Base-by-base conservation (phyloP, 2,113 vertebrate species). In the Halichoerus grypus region DNA sequence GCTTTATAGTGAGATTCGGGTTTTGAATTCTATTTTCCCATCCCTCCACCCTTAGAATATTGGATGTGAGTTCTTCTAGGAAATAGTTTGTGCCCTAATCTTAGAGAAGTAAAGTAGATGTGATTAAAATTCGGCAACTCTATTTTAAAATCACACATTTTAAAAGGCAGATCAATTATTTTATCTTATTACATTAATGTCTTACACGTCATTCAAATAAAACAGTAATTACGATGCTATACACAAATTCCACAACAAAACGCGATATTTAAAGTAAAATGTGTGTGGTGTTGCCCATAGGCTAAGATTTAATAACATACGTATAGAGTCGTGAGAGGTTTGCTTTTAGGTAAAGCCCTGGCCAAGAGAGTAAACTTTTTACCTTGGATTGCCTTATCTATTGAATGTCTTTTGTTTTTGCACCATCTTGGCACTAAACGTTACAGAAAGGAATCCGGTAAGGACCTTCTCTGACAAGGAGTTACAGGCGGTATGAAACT, bases 191-290 rank as follows among this genome's bases (percentile, higher is more conserved):
- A 55, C 81, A 51, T 59, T 63, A 33, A 72, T 57, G 24, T 84
- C 55, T 96, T 57, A 49, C 59, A n/a, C 21, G 46, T 80, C 69
- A 72, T 55, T 92, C 33, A 89, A 92, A 63, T 97, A 82, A 95
- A 93, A 61, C 49, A 86, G 91, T 42, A 57, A 57, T 92, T 67
- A 57, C 13, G 7, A 72, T 82, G 15, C 3, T 33, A 16, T 39
- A 85, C 77, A 82, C 39, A 79, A 90, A 69, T 81, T 57, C 6
- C 16, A 61, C 4, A 63, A 51, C 11, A 95, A 71, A 94, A 55
- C 2, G 72, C 9, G 33, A 4, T 46, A 55, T 87, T 65, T 90
- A 14, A 88, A 57, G 81, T 67, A 46, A 82, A 61, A 76, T 74
- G 10, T 69, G 33, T 94, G 24, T 97, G 16, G 28, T 81, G 10